Evolutionary conservation across 1,140 invertebrate genomes (phyloP), one percentile per base, ranked within the genome.

Genomic region (Calliphora vicina): DNA sequence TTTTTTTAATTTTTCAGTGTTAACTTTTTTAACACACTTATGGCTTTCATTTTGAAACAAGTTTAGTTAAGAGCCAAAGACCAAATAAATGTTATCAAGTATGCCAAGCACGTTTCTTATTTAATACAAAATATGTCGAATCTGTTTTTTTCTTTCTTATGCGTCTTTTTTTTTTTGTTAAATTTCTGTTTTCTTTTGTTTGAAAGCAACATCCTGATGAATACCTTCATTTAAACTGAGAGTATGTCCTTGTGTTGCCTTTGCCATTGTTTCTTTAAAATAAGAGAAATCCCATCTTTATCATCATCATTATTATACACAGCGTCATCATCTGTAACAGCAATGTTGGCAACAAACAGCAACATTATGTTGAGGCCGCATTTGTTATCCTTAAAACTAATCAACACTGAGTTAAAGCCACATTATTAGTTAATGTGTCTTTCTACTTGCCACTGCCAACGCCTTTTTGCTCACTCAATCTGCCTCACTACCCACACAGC

Each of bases 351-450:
- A n/a, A n/a, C 50, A 57, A n/a, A n/a, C 50, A 57, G 50, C 3
- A 57, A 57, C n/a, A 67, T 67, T 67, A 67, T 67, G 61, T 67
- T 67, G 1, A 67, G 61, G 20, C 61, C 61, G 61, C 61, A 67
- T 67, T 67, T 67, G 61, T 67, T 67, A 67, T 67, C 61, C 61
- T 67, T 67, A 67, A 67, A 67, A 67, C 61, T 67, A 67, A 67
- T 67, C 61, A 67, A 67, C 61, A 67, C 61, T 67, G 61, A 67
- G 61, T 67, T 67, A 67, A 67, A 67, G 61, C 61, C 61, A 67
- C 61, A 67, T 67, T 67, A 67, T 67, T 67, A 67, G 61, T 25
- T 67, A 67, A 67, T 67, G 61, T 67, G 23, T 67, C 61, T 67
- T 50, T n/a, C 45, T 35, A 35, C 20, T 67, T 57, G 45, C 45